Evolutionary conservation across 1,140 invertebrate genomes (phyloP), one percentile per base, ranked within the genome.

Genomic region (Solen grandis): DNA sequence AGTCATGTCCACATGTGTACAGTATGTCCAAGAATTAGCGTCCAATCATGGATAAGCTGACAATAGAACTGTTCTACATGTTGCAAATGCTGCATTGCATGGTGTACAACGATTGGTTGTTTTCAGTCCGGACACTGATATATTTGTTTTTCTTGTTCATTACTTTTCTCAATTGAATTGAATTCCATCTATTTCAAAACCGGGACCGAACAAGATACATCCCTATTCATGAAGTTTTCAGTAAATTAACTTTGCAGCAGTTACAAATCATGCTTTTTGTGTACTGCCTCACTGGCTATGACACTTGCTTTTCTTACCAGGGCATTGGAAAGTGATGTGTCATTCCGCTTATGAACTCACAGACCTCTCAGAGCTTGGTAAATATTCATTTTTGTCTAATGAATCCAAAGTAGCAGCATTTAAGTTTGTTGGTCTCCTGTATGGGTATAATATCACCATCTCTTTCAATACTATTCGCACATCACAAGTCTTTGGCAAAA

Each of bases 271-370:
- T 55, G 54, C 19, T 55, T 19, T n/a, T 27, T n/a, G 19, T 55
- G 27, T 55, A 55, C 19, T 55, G 54, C 54, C 54, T 55, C 19
- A 22, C 54, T n/a, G 54, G 54, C 5, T 55, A 27, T 55, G 19
- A n/a, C 19, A 5, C 54, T 22, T 55, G 54, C 27, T 22, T 19
- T 19, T 55, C 54, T 5, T 55, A 22, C 19, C 27, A 8, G n/a
- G 54, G 54, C 5, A 55, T 55, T 55, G 54, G 5, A 55, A 55
- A 55, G 54, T n/a, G n/a, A n/a, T n/a, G n/a, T n/a, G n/a, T n/a
- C n/a, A n/a, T n/a, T n/a, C n/a, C n/a, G n/a, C n/a, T n/a, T n/a
- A n/a, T n/a, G n/a, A n/a, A n/a, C n/a, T n/a, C n/a, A n/a, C n/a
- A n/a, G n/a, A n/a, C n/a, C n/a, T n/a, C n/a, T n/a, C n/a, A n/a